A percentile compares a stretch with the other conserved stretches of the same genome.
phyloP scores from a whole-genome alignment of 2,888 invertebrate genomes.

The Abscondita cerata region DNA sequence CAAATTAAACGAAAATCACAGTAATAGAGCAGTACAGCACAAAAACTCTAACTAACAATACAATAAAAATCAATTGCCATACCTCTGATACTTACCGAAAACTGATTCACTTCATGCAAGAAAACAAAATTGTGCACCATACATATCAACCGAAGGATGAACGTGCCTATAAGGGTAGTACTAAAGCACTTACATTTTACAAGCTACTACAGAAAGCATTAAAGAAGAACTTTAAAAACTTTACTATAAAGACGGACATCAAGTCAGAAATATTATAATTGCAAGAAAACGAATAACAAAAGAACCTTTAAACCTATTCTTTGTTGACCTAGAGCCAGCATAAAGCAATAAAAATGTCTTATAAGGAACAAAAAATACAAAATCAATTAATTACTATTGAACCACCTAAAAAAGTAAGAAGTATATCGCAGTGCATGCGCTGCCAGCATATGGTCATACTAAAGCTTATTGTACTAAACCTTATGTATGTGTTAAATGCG shows the following conservation, averaged over 20 bases:
- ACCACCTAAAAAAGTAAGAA: slow-evolving; percentile 24
- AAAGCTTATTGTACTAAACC: too few species aligned
- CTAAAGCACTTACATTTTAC: slow-evolving; percentile 31
- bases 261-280: slow-evolving; percentile 33
- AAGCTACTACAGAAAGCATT: slow-evolving; percentile 18
- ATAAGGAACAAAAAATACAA: slow-evolving; percentile 26
- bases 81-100: slow-evolving; percentile 28
- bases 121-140: too few species aligned
- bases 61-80: too few species aligned
- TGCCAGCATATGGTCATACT: slow-evolving; percentile 44
- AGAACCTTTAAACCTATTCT: too few species aligned
- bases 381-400: too few species aligned
- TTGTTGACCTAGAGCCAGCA: too few species aligned
- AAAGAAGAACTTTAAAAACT: too few species aligned
- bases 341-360: slow-evolving; percentile 34
- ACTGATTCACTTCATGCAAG: too few species aligned
- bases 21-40: slow-evolving; percentile 26
- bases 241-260: slow-evolving; percentile 32
- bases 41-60: slow-evolving; percentile 28
- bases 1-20: slow-evolving; percentile 20
- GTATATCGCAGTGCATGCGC: slow-evolving; percentile 33
- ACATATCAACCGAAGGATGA: too few species aligned
- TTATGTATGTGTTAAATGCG: slow-evolving; percentile 36
- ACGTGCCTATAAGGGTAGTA: slow-evolving; percentile 26
- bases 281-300: slow-evolving; percentile 27